These are phyloP conservation scores for Pocillopora grandis DNA, from an alignment of 92 coral and sea anemone genomes.

Conservation along the genomic window DNA sequence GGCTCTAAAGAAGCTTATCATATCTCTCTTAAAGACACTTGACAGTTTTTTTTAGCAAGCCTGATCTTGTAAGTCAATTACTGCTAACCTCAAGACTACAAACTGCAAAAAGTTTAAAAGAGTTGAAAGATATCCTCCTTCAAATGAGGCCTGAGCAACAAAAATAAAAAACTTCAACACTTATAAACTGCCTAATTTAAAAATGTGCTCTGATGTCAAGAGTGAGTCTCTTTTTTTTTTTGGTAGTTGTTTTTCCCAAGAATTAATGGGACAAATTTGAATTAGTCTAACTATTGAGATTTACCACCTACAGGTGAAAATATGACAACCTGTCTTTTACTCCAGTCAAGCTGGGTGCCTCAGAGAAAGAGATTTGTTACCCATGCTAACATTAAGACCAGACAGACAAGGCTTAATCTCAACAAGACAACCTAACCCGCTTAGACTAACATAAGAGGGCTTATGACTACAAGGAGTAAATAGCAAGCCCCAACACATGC, in stretches of 20 bases:
- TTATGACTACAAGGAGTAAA: neutral
- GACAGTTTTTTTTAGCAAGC: slow-evolving; percentile 12
- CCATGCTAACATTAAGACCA: neutral
- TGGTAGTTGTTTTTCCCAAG: no score
- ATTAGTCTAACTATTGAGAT: neutral
- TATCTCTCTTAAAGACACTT: slow-evolving; percentile 19
- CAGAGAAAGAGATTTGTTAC: neutral
- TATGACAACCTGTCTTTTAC: slow-evolving; percentile 10
- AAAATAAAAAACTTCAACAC: neutral
- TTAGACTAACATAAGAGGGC: neutral
- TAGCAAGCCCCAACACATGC: slow-evolving; percentile 20
- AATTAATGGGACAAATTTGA: neutral
- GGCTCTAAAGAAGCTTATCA: slow-evolving; percentile 3
- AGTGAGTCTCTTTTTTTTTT: no score
- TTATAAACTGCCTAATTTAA: neutral
- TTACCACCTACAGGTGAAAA: neutral
- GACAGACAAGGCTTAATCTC: slow-evolving; percentile 7
- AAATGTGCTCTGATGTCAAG: no score
- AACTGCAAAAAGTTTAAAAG: neutral
- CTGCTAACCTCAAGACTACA: neutral
- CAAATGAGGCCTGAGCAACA: neutral
- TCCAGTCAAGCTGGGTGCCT: neutral
- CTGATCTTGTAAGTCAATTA: neutral
- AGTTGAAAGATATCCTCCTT: neutral
- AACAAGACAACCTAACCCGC: slow-evolving; percentile 16